Percentiles rank a stretch among this genome's conserved stretches.
phyloP scores from a whole-genome alignment of 2,888 invertebrate genomes.

The Erebia epiphron region DNA sequence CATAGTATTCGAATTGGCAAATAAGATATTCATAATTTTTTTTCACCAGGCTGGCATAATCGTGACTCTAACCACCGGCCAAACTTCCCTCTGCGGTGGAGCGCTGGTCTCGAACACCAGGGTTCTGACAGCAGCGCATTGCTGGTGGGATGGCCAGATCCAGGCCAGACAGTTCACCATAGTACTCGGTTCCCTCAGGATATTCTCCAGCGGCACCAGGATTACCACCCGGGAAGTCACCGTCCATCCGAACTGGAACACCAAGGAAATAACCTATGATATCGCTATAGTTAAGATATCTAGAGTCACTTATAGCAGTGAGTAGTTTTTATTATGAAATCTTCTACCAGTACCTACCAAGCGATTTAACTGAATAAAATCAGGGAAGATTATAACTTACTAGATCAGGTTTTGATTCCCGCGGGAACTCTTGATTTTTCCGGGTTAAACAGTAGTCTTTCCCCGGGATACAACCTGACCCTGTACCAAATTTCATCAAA shows the following conservation, averaged over 20 bases:
- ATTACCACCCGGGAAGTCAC: constrained; percentile 53
- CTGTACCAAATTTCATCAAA: too few species aligned
- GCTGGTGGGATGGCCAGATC: constrained; percentile 69
- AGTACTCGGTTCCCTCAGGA: constrained; percentile 65
- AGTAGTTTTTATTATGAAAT: constrained; percentile 50
- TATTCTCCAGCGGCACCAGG: constrained; percentile 70
- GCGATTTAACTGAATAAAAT: too few species aligned
- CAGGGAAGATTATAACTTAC: too few species aligned
- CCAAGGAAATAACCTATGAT: constrained; percentile 53
- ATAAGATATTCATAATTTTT: background rate
- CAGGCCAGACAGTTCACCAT: constrained; percentile 61
- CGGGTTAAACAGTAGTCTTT: too few species aligned
- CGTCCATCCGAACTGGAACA: constrained; percentile 62
- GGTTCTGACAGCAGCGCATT: constrained; percentile 71
- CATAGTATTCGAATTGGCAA: too few species aligned
- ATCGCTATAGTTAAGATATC: constrained; percentile 62
- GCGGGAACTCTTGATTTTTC: too few species aligned
- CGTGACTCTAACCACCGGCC: constrained; percentile 55
- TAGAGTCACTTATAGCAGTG: constrained; percentile 56
- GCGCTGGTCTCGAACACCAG: constrained; percentile 61
- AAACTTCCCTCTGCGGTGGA: constrained; percentile 69
- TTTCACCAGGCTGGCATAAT: constrained; percentile 66
- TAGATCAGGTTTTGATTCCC: too few species aligned
- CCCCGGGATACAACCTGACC: too few species aligned
- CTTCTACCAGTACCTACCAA: too few species aligned